These are phyloP conservation scores for Vicugna pacos DNA, from an alignment of 2,113 vertebrate species.

Conservation along the genomic window DNA sequence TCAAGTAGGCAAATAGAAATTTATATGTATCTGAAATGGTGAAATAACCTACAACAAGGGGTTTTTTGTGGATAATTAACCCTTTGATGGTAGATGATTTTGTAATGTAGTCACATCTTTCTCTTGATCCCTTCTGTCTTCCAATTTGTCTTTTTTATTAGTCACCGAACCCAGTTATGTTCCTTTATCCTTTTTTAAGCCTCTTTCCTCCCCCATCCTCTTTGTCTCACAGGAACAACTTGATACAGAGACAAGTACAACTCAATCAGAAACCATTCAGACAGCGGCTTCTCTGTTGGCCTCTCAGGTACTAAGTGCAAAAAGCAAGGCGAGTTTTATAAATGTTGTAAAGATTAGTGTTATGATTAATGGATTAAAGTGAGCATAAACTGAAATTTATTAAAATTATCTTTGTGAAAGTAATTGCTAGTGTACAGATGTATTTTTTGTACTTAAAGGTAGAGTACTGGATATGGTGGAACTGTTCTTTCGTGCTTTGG, in stretches of 20 bases:
- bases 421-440: not conserved
- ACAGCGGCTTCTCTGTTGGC: constrained; percentile 86
- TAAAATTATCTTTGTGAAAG: constrained; percentile 37
- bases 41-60: not conserved
- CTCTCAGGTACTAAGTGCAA: constrained; percentile 87
- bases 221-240: constrained; percentile 85
- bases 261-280: constrained; percentile 87
- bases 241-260: constrained; percentile 86
- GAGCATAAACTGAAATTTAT: not conserved
- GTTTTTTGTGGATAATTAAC: not conserved
- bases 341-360: constrained; percentile 27
- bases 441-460: constrained; percentile 14
- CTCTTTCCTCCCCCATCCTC: constrained; percentile 65
- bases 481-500: not conserved
- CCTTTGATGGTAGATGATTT: not conserved
- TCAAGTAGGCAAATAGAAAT: not conserved
- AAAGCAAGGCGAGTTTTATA: constrained; percentile 60
- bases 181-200: constrained; percentile 67
- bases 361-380: not conserved
- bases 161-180: not conserved
- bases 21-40: not conserved
- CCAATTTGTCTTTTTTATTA: constrained; percentile 55
- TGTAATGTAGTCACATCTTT: constrained; percentile 5
- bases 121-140: constrained; percentile 53
- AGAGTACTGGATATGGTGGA: not conserved